phyloP scores from a whole-genome alignment of 2,797 vertebrate species.

The Cossypha polioptera region DNA sequence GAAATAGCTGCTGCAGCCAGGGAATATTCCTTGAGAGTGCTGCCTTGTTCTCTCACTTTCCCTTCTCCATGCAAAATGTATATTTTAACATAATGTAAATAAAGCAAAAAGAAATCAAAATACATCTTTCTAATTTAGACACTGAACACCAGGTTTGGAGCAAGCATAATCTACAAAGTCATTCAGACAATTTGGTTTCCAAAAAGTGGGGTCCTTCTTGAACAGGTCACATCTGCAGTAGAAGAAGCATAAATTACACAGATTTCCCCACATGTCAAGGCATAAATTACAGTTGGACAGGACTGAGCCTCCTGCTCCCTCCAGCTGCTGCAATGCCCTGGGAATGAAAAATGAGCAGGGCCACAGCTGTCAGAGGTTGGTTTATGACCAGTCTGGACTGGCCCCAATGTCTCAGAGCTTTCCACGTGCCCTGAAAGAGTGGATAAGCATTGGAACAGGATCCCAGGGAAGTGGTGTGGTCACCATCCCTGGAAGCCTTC shows the following conservation, averaged over 20 bases:
- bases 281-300: background rate
- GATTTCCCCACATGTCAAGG: background rate
- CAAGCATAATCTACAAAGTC: background rate
- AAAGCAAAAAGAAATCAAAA: background rate
- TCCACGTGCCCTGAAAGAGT: background rate
- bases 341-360: background rate
- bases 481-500: background rate
- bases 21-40: background rate
- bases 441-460: background rate
- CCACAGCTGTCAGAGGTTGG: background rate
- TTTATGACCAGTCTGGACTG: background rate
- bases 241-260: background rate
- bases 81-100: background rate
- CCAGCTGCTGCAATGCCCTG: background rate
- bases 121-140: rapidly evolving
- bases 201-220: rapidly evolving
- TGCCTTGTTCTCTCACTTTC: background rate
- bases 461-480: background rate
- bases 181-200: background rate
- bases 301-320: background rate
- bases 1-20: background rate
- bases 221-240: background rate
- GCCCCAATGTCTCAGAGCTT: rapidly evolving
- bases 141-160: background rate
- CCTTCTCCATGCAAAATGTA: background rate